Conservation (phyloP, 2,113 vertebrate genomes). For the Paratilapia polleni region DNA sequence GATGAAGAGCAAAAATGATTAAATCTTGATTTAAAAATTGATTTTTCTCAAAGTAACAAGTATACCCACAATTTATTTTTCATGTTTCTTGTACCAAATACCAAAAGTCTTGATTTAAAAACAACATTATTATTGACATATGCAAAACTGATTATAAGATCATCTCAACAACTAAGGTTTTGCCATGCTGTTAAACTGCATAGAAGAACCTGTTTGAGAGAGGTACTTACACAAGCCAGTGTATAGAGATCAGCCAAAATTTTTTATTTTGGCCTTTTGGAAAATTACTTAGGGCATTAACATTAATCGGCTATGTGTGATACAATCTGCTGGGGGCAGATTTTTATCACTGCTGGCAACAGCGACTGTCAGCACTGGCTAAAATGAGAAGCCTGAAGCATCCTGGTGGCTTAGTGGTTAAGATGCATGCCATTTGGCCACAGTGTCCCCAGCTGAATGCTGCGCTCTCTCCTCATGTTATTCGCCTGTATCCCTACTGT, state of each 20-base stretch:
- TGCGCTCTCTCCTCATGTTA: not conserved
- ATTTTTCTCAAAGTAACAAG: not conserved
- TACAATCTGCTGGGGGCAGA: constrained; percentile 26
- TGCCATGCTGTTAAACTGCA: too few relatives aligned
- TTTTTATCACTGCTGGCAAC: constrained; percentile 6
- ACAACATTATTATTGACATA: not conserved
- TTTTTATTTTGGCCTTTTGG: not conserved
- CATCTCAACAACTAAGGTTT: too few relatives aligned
- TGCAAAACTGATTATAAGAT: too few relatives aligned
- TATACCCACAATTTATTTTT: not conserved
- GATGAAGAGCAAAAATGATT: not conserved
- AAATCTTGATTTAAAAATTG: not conserved
- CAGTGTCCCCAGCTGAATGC: not conserved
- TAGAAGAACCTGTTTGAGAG: not conserved
- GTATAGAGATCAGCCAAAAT: not conserved
- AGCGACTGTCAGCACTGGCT: not conserved
- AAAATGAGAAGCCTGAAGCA: constrained; percentile 26
- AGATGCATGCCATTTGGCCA: not conserved
- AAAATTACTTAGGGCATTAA: not conserved
- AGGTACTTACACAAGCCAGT: not conserved
- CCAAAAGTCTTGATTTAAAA: not conserved
- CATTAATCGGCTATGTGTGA: not conserved
- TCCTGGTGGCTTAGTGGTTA: constrained; percentile 7
- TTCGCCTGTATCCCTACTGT: not conserved
- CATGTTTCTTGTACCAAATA: not conserved